Base-by-base conservation (phyloP, 2,113 vertebrate genomes). In the Siniperca chuatsi region DNA sequence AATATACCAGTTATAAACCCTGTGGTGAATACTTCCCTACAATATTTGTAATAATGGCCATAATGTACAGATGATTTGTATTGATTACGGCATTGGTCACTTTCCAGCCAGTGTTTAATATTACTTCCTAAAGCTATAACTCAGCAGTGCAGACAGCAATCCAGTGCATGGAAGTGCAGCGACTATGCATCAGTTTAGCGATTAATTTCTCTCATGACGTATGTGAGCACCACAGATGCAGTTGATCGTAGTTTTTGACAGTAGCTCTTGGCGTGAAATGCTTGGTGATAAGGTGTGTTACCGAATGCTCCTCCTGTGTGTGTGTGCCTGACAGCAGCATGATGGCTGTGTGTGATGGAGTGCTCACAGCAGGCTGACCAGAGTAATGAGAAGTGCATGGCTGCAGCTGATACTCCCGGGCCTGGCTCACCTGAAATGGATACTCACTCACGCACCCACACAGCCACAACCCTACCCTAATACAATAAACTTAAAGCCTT, bases 371-470 rank as follows among this genome's bases (percentile, higher is more conserved):
- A 83, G 84, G 79, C 86, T 82, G 90, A 87, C 84, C 94, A 79
- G 44, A 74, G 83, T 95, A 92, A 93, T 93, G 87, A 91, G 76
- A 89, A 86, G 86, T 82, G 89, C 87, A 87, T 44, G 77, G 87
- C 60, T 89, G 64, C 85, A 90, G 90, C 87, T 91, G 88, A 91
- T 82, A 85, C 81, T 79, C 60, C 66, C 16, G 23, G 75, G 73
- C 42, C 74, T 2, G 46, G 37, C 82, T 92, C 89, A 90, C 88
- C 83, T 90, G 82, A 83, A 87, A 84, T 82, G 83, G 75, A 89
- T 86, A 77, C 40, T 42, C 61, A 78, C 73, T 67, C 86, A 75
- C 1, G 5, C 70, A 57, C 44, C 13, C 83, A 76, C 88, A 25
- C 65, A 55, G 42, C 25, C 85, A 66, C 82, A 70, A 69, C 72